Evolutionary conservation across 2,888 invertebrate genomes (phyloP).

Genomic region (Chrysolina oricalcia): DNA sequence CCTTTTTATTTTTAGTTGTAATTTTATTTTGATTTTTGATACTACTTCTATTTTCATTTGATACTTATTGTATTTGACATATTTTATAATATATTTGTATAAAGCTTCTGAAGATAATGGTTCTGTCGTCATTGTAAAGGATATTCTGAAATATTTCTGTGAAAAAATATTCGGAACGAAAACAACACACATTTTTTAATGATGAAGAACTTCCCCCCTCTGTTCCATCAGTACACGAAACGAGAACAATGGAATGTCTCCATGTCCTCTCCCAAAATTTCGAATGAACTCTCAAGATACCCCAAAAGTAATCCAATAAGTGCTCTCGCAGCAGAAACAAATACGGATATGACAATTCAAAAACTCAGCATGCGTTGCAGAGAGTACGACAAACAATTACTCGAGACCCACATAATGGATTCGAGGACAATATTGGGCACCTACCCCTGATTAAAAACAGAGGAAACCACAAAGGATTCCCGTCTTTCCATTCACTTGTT

Average conservation of each 20-base stretch:
- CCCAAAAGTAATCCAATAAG: slow-evolving; percentile 24
- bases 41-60: too few relatives aligned
- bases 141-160: too few relatives aligned
- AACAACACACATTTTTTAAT: background rate
- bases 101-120: too few relatives aligned
- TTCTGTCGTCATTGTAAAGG: too few relatives aligned
- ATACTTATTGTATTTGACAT: too few relatives aligned
- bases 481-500: slow-evolving; percentile 3
- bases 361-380: slow-evolving; percentile 51
- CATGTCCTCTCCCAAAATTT: slow-evolving; percentile 7
- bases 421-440: slow-evolving; percentile 50
- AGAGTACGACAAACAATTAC: slow-evolving; percentile 52
- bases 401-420: slow-evolving; percentile 48
- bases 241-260: slow-evolving; percentile 14
- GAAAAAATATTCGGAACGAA: too few relatives aligned
- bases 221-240: background rate
- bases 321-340: slow-evolving; percentile 35
- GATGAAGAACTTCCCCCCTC: background rate
- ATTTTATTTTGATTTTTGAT: too few relatives aligned
- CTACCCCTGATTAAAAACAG: slow-evolving; percentile 22
- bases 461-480: slow-evolving; percentile 1
- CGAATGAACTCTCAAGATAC: slow-evolving; percentile 4
- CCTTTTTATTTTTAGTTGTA: too few relatives aligned
- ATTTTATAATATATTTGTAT: too few relatives aligned
- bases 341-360: slow-evolving; percentile 52